Evolutionary conservation across 2,888 invertebrate species (phyloP), one percentile per base, ranked within the genome.

Genomic region (Trachelus stipa): DNA sequence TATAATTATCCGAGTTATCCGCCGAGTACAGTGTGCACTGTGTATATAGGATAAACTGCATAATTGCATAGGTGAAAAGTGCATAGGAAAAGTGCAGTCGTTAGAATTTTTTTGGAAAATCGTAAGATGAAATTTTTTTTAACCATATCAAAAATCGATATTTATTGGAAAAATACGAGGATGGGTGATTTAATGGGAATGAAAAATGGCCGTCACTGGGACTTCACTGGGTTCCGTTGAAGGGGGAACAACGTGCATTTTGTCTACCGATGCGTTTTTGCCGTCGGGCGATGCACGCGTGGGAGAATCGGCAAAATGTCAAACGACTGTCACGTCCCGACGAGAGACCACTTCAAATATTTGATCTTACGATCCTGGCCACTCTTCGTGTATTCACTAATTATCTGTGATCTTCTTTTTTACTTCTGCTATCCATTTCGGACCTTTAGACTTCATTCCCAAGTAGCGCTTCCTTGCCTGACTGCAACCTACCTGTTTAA

Each of bases 1-100:
- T 82, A 84, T 86, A 87, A 88, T 88, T 87, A 86, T 85, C 82
- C 79, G 84, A 80, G 85, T 86, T 87, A 87, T 87, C 85, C 79
- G 79, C 78, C 81, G 80, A 78, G 80, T 81, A 77, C 77, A 73
- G 75, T 79, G 82, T 79, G 80, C 79, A 80, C 80, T 79, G 81
- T 80, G 80, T 86, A 81, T 82, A 23, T 56, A 56, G 23, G 1
- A 56, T 56, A 56, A 56, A 56, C 2, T 56, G 40, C 40, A 56
- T 56, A 56, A 56, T 56, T 56, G 23, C 40, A 56, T 40, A 40
- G 15, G 40, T 40, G 40, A 37, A 37, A 37, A 12, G 34, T 34
- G 9, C 37, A 37, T 40, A 15, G 4, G 15, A 1, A 12, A 12
- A 40, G 40, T 56, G 40, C 40, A 15, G 15, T 15, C 15, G 40